Evolutionary conservation across 2,113 vertebrate genomes (phyloP).

Genomic region (Paracanthobrama guichenoti): DNA sequence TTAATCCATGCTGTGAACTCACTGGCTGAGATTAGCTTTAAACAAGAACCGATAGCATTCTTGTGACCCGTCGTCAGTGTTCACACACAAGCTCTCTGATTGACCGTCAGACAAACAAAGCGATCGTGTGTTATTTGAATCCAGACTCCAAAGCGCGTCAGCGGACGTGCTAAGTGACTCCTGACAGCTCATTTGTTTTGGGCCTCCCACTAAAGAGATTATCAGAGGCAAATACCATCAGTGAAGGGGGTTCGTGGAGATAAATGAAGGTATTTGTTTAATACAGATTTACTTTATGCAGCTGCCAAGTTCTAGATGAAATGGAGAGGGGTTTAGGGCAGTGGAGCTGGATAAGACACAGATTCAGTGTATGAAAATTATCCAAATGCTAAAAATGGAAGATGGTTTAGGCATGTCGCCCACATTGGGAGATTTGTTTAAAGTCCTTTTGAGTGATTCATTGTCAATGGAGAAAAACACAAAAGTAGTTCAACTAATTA

Average conservation of each 20-base stretch:
- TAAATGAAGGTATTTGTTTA: constrained; percentile 48
- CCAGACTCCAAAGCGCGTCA: not conserved
- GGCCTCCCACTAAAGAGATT: constrained; percentile 34
- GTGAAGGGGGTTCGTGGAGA: constrained; percentile 19
- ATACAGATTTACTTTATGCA: constrained; percentile 46
- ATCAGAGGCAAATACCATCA: constrained; percentile 30
- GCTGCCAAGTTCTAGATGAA: constrained; percentile 38
- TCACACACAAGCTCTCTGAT: constrained; percentile 14
- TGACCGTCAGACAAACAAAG: constrained; percentile 1
- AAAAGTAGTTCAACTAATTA: constrained; percentile 5
- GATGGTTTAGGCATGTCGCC: not conserved
- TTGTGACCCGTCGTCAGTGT: constrained; percentile 29
- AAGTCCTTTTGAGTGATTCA: constrained; percentile 7
- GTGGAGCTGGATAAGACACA: constrained; percentile 11
- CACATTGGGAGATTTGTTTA: not conserved
- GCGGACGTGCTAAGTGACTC: constrained; percentile 27
- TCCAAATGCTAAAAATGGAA: not conserved
- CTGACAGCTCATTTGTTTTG: constrained; percentile 37
- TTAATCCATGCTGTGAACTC: constrained; percentile 46
- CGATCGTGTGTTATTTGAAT: not conserved
- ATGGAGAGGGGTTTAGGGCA: not conserved
- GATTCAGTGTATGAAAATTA: constrained; percentile 13
- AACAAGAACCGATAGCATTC: constrained; percentile 42
- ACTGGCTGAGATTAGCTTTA: constrained; percentile 28
- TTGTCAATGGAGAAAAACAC: not conserved